Evolutionary conservation across 1,140 invertebrate species (phyloP).

Genomic region (Micrasema longulum): DNA sequence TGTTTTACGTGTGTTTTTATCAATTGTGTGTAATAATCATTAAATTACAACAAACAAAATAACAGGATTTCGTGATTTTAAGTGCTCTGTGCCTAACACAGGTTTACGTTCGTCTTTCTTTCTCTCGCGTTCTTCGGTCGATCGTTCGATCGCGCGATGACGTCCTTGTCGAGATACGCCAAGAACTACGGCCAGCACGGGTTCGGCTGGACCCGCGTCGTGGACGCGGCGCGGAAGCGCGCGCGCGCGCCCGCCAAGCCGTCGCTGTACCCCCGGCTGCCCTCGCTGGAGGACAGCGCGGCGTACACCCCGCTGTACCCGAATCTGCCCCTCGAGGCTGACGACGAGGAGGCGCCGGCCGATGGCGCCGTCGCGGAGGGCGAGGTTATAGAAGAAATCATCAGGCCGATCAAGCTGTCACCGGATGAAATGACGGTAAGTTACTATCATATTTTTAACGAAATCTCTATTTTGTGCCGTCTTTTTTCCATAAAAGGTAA

Average conservation of each 20-base stretch:
- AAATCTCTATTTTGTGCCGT: too few species aligned
- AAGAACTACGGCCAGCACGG: constrained; percentile 49
- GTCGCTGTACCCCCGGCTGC: constrained; percentile 60
- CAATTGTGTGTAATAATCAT: too few species aligned
- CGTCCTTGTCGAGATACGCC: constrained; percentile 32
- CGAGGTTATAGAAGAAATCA: constrained; percentile 64
- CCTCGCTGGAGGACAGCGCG: constrained; percentile 58
- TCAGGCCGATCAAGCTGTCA: constrained; percentile 59
- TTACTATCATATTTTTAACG: constrained; percentile 48
- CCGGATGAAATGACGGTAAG: constrained; percentile 61
- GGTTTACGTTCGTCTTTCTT: too few species aligned
- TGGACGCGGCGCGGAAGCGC: constrained; percentile 39
- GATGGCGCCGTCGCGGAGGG: constrained; percentile 57
- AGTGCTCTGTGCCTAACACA: too few species aligned
- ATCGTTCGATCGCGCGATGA: too few species aligned
- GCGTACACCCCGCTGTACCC: constrained; percentile 60
- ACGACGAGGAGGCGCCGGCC: constrained; percentile 46
- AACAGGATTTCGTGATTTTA: too few species aligned
- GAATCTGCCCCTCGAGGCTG: constrained; percentile 61
- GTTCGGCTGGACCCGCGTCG: constrained; percentile 46
- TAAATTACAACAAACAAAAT: too few species aligned
- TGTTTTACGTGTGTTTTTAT: too few species aligned
- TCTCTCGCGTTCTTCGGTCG: too few species aligned
- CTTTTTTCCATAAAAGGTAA: too few species aligned
- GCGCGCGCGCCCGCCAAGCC: constrained; percentile 5